These are phyloP conservation scores for Poeciliopsis turrubarensis DNA, from an alignment of 2,113 vertebrate species.

Conservation along the genomic window DNA sequence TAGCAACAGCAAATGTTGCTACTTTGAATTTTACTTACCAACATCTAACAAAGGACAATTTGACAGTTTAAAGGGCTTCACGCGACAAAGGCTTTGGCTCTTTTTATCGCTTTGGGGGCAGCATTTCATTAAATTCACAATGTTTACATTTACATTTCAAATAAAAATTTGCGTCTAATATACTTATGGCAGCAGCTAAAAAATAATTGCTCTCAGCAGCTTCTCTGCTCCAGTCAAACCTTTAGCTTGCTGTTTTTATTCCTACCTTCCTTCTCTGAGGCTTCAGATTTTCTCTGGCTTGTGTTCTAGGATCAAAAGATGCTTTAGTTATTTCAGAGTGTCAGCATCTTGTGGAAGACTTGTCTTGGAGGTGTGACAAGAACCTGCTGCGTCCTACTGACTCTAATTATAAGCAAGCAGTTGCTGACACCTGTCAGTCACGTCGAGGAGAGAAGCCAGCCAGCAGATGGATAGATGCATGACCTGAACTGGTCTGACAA, in stretches of 20 bases:
- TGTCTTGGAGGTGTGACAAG: slow-evolving; percentile 37
- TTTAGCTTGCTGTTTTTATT: slow-evolving; percentile 3
- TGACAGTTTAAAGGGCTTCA: neutral
- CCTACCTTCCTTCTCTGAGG: slow-evolving; percentile 18
- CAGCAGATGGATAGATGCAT: slow-evolving; percentile 1
- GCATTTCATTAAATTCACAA: slow-evolving; percentile 29
- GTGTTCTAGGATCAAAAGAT: slow-evolving; percentile 32
- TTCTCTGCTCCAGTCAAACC: neutral
- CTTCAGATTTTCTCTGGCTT: slow-evolving; percentile 37
- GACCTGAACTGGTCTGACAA: slow-evolving; percentile 9
- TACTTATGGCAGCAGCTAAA: slow-evolving; percentile 19
- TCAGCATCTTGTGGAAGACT: slow-evolving; percentile 14
- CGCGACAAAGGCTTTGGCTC: neutral
- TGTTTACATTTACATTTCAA: slow-evolving; percentile 42
- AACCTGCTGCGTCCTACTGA: slow-evolving; percentile 50
- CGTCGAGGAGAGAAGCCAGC: neutral
- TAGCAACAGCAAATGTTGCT: neutral
- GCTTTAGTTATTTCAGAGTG: slow-evolving; percentile 35
- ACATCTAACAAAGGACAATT: slow-evolving; percentile 4
- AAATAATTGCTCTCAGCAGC: slow-evolving; percentile 13
- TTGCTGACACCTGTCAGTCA: slow-evolving; percentile 51
- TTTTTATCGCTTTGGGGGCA: slow-evolving; percentile 16
- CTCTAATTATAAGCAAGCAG: slow-evolving; percentile 37
- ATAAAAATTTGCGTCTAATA: slow-evolving; percentile 27
- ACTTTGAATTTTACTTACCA: slow-evolving; percentile 1